Conservation (phyloP, 53 echinoderm and acorn worm species). For the Henricia sp. region DNA sequence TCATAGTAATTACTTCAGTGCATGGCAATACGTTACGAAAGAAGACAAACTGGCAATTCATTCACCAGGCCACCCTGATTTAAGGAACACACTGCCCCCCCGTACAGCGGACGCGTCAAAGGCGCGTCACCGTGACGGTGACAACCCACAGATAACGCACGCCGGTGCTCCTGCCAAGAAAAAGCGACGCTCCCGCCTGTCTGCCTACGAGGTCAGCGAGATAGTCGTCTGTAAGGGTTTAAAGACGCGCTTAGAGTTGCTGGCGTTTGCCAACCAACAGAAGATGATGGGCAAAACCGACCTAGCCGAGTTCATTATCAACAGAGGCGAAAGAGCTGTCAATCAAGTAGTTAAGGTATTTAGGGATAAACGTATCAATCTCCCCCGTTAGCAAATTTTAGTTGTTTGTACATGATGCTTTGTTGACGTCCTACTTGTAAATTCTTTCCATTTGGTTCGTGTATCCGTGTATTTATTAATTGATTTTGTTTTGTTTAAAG, state of each 20-base stretch:
- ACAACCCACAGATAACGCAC: background rate
- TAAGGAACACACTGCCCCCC: background rate
- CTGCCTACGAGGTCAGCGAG: constrained; percentile 25
- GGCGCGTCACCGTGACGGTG: background rate
- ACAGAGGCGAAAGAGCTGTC: constrained; percentile 50
- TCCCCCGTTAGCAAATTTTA: too few relatives aligned
- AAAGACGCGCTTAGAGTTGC: constrained; percentile 17
- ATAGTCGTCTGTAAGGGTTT: constrained; percentile 8
- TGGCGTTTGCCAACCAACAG: constrained; percentile 56
- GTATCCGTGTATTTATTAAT: too few relatives aligned
- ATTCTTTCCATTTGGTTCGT: background rate
- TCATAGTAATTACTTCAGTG: constrained; percentile 35
- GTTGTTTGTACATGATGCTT: background rate
- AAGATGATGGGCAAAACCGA: constrained; percentile 58
- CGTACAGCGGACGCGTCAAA: background rate
- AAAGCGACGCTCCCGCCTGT: too few relatives aligned
- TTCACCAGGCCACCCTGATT: constrained; percentile 13
- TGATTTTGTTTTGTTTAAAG: too few relatives aligned
- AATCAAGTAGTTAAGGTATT: constrained; percentile 18
- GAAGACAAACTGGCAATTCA: constrained; percentile 11
- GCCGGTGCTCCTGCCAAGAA: background rate
- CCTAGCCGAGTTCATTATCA: constrained; percentile 53
- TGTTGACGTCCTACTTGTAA: background rate
- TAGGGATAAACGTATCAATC: too few relatives aligned
- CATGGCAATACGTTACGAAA: constrained; percentile 32